Percentiles rank a stretch among this genome's conserved stretches.
These are phyloP conservation scores for Trematomus loennbergii DNA, from an alignment of 2,113 vertebrate genomes.

Conservation along the genomic window DNA sequence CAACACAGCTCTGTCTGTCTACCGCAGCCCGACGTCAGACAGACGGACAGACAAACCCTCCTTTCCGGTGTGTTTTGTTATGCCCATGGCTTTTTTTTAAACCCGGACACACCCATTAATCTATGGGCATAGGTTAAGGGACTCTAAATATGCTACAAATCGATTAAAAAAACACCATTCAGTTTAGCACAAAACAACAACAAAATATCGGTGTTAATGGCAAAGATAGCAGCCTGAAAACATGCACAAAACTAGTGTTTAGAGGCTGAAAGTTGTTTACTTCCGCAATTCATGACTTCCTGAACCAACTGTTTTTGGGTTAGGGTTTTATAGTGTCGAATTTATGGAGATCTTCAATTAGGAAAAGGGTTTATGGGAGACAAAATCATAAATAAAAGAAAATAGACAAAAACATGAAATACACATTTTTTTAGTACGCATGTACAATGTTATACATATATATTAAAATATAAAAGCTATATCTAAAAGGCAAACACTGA, in stretches of 20 bases:
- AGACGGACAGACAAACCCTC: conserved; percentile 18
- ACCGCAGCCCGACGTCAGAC: conserved; percentile 51
- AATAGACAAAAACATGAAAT: too few species aligned
- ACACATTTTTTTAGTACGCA: too few species aligned
- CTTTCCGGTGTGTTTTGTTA: conserved; percentile 51
- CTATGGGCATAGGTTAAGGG: not conserved
- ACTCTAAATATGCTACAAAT: not conserved
- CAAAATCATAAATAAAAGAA: not conserved
- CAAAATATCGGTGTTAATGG: not conserved
- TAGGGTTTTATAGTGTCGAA: not conserved
- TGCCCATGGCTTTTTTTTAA: not conserved
- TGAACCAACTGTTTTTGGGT: not conserved
- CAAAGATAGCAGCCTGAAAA: not conserved
- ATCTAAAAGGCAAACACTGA: too few species aligned
- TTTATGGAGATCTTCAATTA: not conserved
- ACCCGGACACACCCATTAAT: conserved; percentile 42
- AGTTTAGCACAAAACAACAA: not conserved
- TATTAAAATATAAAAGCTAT: too few species aligned
- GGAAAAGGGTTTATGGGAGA: not conserved
- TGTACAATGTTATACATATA: too few species aligned
- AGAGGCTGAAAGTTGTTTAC: not conserved
- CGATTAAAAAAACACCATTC: not conserved
- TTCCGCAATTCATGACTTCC: conserved; percentile 41
- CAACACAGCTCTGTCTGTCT: conserved; percentile 56
- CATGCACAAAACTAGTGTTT: not conserved